Base-by-base conservation (phyloP, 2,888 invertebrate genomes). In the Microctonus brassicae region DNA sequence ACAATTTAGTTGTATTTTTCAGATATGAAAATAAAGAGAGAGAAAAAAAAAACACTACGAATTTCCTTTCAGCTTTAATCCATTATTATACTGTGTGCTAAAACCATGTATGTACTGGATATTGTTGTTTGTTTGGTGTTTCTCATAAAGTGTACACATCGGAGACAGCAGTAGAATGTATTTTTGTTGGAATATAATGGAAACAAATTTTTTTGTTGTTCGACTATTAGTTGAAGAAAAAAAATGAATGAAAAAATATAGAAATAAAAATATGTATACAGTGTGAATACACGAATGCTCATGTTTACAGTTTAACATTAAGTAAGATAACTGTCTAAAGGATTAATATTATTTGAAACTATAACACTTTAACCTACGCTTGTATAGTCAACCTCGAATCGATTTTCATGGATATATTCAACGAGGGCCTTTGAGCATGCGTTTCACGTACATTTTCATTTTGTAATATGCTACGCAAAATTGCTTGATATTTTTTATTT, bases 391-490 rank as follows among this genome's bases (percentile, higher is more conserved):
- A n/a, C n/a, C 39, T 34, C 42, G 39, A 24, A 62, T 62, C 62
- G 62, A 62, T 62, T 62, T 39, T 62, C 62, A 24, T 36, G 62
- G 26, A 39, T 62, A 39, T 62, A 24, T 62, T 42, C 39, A 62
- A 39, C 20, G 39, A 17, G 39, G 62, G 24, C 42, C 13, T 39
- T 39, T 24, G 62, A 24, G 62, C 62, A 62, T 62, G 62, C 62
- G 62, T 62, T 62, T 39, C 39, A 24, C 20, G 39, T 62, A 60
- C 60, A 20, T 20, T 39, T 26, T 42, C 60, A 65, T 70, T 73
- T 73, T 76, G 73, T 73, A 63, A 63, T 55, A 26, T 24, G 62
- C 62, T 62, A 42, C 57, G 74, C 72, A 74, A 74, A 74, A 72
- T 72, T 75, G 73, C 74, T 72, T 74, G 68, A 67, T 20, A 60